Base-by-base conservation (phyloP, 2,888 invertebrate species). In the Phania funesta region DNA sequence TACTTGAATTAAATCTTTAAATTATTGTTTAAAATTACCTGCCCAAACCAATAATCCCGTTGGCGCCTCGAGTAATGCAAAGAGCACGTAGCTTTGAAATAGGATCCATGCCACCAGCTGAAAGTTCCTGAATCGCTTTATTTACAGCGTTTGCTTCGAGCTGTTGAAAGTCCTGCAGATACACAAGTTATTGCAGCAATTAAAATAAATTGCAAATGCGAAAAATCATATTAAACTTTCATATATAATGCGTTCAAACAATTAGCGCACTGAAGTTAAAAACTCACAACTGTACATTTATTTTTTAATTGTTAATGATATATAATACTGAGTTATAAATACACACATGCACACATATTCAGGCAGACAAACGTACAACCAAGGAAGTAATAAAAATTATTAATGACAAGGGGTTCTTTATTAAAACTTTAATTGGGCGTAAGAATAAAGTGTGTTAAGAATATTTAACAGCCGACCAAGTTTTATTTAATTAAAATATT, bases 31-130 rank as follows among this genome's bases (percentile, higher is more conserved):
- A 48, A 35, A 38, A 74, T 71, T 77, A 96, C 96, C 97, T 95
- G 87, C 95, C 96, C 62, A 99, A 92, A 1, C 96, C 96, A 87
- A 98, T 93, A 87, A 99, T 97, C 78, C 98, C 98, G 56, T 94
- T 94, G 41, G 97, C 95, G 24, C 98, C 99, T 68, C 98, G 93
- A 7, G 95, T 93, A 54, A 98, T 92, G 90, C 98, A 98, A 76
- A 97, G 92, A 85, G 96, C 92, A 65, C 98, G 93, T 83, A 99
- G 91, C 88, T 95, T 95, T 90, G 98, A 96, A 78, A 98, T 91
- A 0, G 97, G 95, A 90, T 98, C 97, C 81, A 93, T 95, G 22
- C 86, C 87, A 60, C 95, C 92, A 68, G 92, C 91, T 78, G 93
- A 90, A 65, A 96, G 91, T 64, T 95, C 94, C 52, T 95, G 92